phyloP scores from a whole-genome alignment of 1,140 invertebrate genomes.

The Trachymyrmex septentrionalis region DNA sequence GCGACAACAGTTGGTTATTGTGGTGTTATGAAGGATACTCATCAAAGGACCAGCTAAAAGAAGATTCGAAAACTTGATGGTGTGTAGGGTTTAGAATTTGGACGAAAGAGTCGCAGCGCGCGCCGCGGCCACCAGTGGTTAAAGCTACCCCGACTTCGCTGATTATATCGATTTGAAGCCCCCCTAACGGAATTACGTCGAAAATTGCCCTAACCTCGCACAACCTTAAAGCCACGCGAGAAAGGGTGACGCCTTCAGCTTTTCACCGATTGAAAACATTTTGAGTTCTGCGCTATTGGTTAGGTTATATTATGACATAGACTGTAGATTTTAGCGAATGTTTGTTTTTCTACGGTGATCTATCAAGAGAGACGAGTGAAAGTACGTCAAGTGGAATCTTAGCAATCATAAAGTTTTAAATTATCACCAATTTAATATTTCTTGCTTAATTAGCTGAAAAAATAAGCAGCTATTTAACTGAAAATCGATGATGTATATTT shows the following conservation, averaged over 20 bases:
- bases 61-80: constrained; percentile 56
- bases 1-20: too few relatives aligned
- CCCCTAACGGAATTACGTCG: constrained; percentile 78
- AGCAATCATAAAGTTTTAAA: background rate
- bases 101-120: constrained; percentile 72
- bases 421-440: background rate
- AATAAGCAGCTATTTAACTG: constrained; percentile 10
- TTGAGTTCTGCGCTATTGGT: constrained; percentile 8
- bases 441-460: background rate
- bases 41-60: constrained; percentile 23
- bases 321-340: too few relatives aligned
- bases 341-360: background rate
- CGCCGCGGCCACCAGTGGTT: constrained; percentile 62
- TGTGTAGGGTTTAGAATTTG: constrained; percentile 67
- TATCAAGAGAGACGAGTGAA: background rate
- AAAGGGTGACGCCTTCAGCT: constrained; percentile 38
- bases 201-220: constrained; percentile 80
- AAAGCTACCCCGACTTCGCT: constrained; percentile 69
- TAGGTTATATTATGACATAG: background rate
- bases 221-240: constrained; percentile 78
- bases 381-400: background rate
- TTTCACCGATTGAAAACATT: constrained; percentile 30
- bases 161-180: constrained; percentile 82
- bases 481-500: constrained; percentile 16
- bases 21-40: background rate